Base-by-base conservation (phyloP, 2,888 invertebrate species). In the Plemyria rubiginata region DNA sequence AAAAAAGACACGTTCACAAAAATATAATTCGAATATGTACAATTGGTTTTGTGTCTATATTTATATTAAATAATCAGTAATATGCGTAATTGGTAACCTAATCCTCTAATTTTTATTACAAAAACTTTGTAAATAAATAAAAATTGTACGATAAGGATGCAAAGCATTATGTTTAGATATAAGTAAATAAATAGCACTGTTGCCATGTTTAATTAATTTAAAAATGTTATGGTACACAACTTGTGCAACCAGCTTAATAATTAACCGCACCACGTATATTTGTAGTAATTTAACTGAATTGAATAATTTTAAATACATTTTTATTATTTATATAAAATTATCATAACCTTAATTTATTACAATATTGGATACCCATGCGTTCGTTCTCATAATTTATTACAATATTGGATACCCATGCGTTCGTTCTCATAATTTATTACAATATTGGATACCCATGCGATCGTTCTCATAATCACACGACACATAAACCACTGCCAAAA, bases 21-120 rank as follows among this genome's bases (percentile, higher is more conserved):
- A 88, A 89, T 90, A 90, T 91, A 91, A 89, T 90, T 90, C 82
- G 82, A 87, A 74, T 77, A 90, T 91, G 85, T 91, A 91, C 90
- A 90, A 75, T 82, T 77, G 80, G 76, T 77, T 79, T 74, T 67
- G 60, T 63, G 57, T 63, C 60, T 66, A 59, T 61, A 15, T 52
- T 41, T 41, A 11, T 45, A 16, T 45, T 45, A 45, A 45, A 48
- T 41, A 40, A 54, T 53, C 60, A 62, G 50, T 56, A 45, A 38
- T 53, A 48, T 72, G 70, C 67, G 66, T 52, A 70, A 15, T 71
- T 73, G 79, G 76, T 79, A 78, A 76, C 76, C 75, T 69, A n/a
- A 68, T 45, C 41, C 53, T 8, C 61, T 70, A 60, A 63, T 43
- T 54, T 59, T 63, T 62, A 69, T 55, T 69, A 69, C 54, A 60